Conservation (phyloP, 2,113 vertebrate species). For the Ancistrus triradiatus region DNA sequence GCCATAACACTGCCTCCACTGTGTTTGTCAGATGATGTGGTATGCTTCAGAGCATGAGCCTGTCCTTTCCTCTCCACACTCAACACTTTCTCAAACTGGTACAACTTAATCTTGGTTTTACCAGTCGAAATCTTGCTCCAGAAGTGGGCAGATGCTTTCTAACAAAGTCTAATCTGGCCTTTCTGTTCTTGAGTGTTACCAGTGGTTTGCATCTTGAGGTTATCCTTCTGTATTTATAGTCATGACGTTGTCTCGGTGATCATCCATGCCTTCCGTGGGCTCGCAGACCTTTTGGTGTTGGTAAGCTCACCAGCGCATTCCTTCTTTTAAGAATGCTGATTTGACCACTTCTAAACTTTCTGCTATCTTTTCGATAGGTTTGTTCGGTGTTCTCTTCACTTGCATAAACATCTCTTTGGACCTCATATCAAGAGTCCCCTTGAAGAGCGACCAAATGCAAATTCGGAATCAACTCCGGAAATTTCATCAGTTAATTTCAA, state of each 20-base stretch:
- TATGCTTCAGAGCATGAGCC: neutral
- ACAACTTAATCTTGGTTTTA: neutral
- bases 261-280: neutral
- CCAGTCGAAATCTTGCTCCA: too few species aligned
- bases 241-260: neutral
- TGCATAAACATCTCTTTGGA: too few species aligned
- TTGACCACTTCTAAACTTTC: neutral
- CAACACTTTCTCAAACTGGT: neutral
- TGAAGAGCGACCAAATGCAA: too few species aligned
- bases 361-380: too few species aligned
- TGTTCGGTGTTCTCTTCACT: too few species aligned
- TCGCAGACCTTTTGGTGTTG: too few species aligned
- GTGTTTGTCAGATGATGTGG: conserved; percentile 1
- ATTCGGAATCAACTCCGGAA: too few species aligned
- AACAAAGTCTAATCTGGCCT: too few species aligned
- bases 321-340: neutral
- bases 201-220: neutral
- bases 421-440: too few species aligned
- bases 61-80: neutral
- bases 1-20: neutral
- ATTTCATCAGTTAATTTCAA: too few species aligned
- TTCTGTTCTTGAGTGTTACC: conserved; percentile 19
- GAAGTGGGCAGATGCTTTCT: neutral
- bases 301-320: neutral
- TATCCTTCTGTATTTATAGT: neutral